phyloP scores from a whole-genome alignment of 1,140 invertebrate genomes.

The Psilanteris sp. region DNA sequence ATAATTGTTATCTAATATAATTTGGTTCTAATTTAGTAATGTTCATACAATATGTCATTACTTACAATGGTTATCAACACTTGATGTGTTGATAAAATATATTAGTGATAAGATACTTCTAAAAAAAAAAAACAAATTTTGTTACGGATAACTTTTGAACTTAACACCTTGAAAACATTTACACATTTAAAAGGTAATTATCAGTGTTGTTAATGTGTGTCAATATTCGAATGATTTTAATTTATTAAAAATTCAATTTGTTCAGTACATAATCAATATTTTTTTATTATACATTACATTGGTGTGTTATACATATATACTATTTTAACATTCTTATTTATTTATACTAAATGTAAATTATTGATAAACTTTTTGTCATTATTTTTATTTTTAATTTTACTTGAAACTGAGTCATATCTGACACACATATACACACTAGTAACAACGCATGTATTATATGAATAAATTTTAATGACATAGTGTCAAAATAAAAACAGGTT shows the following conservation, averaged over 20 bases:
- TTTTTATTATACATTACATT: too few species aligned
- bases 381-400: slow-evolving; percentile 6
- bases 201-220: slow-evolving; percentile 3
- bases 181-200: slow-evolving; percentile 7
- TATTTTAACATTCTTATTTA: too few species aligned
- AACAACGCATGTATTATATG: too few species aligned
- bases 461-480: too few species aligned
- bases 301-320: too few species aligned
- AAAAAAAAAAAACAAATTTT: background rate
- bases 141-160: background rate
- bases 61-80: slow-evolving; percentile 35
- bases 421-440: background rate
- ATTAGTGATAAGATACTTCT: slow-evolving; percentile 37
- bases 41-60: slow-evolving; percentile 43
- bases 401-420: background rate
- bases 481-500: too few species aligned
- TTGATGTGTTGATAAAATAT: slow-evolving; percentile 54
- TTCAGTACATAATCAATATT: too few species aligned
- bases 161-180: slow-evolving; percentile 1
- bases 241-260: too few species aligned
- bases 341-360: too few species aligned
- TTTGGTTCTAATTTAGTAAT: slow-evolving; percentile 2
- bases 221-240: too few species aligned
- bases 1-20: slow-evolving; percentile 1
- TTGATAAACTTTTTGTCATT: too few species aligned